A percentile compares a stretch with the other conserved stretches of the same genome.
Evolutionary conservation across 2,888 invertebrate genomes (phyloP).

Genomic region (Apotomis capreana): DNA sequence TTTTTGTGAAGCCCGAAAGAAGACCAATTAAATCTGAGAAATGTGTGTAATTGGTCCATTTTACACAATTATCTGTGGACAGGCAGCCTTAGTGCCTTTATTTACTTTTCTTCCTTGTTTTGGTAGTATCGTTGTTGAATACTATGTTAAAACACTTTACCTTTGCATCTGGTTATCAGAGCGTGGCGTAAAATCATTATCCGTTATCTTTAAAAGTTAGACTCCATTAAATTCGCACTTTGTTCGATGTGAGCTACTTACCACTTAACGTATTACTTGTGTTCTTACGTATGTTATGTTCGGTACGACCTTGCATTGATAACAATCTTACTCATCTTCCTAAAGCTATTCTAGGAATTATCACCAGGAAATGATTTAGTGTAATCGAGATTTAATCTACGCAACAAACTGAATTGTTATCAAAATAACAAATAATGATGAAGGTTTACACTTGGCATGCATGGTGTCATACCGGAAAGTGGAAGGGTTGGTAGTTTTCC

Average conservation of each 20-base stretch:
- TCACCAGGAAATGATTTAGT: background rate
- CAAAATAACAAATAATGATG: no score
- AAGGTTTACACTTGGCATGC: no score
- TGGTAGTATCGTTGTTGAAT: background rate
- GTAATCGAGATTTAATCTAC: no score
- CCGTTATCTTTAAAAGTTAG: slow-evolving; percentile 26
- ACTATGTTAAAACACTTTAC: background rate
- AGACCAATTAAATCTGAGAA: no score
- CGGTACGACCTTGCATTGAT: slow-evolving; percentile 7
- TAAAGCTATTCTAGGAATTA: background rate
- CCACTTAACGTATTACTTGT: background rate
- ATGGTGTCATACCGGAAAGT: no score
- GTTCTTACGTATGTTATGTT: slow-evolving; percentile 8
- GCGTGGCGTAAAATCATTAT: slow-evolving; percentile 27
- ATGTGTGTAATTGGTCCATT: no score
- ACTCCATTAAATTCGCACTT: slow-evolving; percentile 26
- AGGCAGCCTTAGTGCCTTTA: no score
- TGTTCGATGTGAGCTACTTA: background rate
- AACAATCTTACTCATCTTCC: slow-evolving; percentile 6
- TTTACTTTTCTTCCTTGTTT: no score
- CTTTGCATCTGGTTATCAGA: slow-evolving; percentile 16
- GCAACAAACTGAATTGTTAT: no score
- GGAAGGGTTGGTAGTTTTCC: no score
- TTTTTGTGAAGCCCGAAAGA: no score
- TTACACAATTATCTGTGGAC: no score